Evolutionary conservation across 2,888 invertebrate species (phyloP).

Genomic region (Polymixis flavicincta): DNA sequence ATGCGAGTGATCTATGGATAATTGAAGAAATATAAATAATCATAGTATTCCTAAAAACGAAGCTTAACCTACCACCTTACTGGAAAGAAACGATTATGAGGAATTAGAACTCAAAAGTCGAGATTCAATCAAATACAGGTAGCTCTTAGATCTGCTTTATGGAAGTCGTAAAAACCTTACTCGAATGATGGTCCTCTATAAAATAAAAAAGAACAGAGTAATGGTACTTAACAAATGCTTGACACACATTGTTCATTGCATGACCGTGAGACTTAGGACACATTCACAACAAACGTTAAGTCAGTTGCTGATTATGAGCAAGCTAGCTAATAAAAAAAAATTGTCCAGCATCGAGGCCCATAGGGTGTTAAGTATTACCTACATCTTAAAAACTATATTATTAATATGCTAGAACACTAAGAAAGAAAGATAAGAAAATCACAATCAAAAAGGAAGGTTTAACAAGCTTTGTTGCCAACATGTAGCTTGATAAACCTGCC

Average conservation of each 20-base stretch:
- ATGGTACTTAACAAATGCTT: neutral
- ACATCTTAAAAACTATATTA: too few species aligned
- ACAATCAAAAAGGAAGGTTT: too few species aligned
- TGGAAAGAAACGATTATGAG: neutral
- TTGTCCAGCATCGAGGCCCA: too few species aligned
- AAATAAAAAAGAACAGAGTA: neutral
- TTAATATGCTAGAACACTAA: too few species aligned
- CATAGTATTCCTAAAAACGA: neutral
- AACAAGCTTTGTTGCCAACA: too few species aligned
- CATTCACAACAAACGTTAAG: neutral
- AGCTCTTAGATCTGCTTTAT: neutral
- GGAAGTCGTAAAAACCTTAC: neutral
- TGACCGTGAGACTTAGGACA: neutral
- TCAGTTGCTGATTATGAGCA: neutral
- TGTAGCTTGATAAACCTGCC: too few species aligned
- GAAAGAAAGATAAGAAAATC: too few species aligned
- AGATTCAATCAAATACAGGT: neutral
- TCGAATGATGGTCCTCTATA: neutral
- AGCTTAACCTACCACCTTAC: neutral
- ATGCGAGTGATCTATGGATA: slow-evolving; percentile 80
- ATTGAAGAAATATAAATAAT: neutral
- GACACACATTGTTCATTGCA: neutral
- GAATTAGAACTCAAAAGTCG: neutral
- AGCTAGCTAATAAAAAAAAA: too few species aligned
- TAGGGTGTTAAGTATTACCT: too few species aligned